Evolutionary conservation across 2,797 vertebrate genomes (phyloP).

Genomic region (Manis javanica): DNA sequence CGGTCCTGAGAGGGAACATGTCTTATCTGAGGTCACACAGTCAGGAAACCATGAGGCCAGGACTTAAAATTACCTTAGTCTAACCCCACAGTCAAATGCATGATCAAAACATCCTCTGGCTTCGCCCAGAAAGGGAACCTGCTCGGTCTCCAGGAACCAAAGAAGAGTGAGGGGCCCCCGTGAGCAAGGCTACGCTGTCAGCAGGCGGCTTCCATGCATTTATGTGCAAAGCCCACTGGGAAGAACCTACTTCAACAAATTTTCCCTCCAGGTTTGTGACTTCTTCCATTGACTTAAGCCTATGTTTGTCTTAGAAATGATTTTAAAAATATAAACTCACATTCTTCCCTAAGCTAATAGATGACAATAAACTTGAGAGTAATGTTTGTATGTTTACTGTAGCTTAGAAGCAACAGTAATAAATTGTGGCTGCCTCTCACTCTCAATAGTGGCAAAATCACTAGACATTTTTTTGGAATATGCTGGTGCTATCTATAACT

Average conservation of each 20-base stretch:
- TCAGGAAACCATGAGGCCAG: rapidly evolving
- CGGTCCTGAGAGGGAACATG: not conserved
- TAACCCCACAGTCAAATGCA: rapidly evolving
- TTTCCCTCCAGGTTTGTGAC: not conserved
- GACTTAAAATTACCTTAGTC: not conserved
- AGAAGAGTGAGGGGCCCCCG: too few relatives aligned
- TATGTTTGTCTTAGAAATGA: not conserved
- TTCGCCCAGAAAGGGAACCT: not conserved
- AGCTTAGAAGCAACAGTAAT: not conserved
- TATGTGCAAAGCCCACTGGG: rapidly evolving
- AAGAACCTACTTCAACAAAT: too few relatives aligned
- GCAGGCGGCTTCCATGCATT: not conserved
- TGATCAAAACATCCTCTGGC: not conserved
- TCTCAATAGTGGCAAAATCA: too few relatives aligned
- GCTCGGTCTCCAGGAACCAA: not conserved
- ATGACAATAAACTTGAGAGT: not conserved
- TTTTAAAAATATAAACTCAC: not conserved
- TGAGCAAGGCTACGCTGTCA: rapidly evolving
- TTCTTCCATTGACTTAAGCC: not conserved
- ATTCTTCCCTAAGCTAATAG: not conserved
- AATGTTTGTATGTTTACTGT: too few relatives aligned
- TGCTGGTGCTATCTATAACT: not conserved
- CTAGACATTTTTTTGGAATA: not conserved
- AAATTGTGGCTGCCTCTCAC: rapidly evolving
- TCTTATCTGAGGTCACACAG: not conserved